A percentile compares a stretch with the other conserved stretches of the same genome.
These are phyloP conservation scores for Drosophila silvestris DNA, from an alignment of 2,888 invertebrate species.

Conservation along the genomic window DNA sequence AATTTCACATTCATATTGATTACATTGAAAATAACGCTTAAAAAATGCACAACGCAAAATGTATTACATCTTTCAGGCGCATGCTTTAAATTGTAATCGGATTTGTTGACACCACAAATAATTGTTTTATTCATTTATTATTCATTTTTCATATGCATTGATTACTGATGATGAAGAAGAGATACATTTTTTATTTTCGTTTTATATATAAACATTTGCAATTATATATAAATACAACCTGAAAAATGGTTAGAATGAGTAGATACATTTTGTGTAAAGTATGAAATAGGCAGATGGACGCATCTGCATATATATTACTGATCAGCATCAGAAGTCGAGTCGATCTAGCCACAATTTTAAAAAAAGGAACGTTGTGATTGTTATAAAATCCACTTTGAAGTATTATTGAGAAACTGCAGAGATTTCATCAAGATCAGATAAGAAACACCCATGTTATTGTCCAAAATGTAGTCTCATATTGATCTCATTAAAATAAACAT, in stretches of 20 bases:
- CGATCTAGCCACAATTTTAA: background rate
- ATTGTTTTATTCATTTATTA: constrained; percentile 1
- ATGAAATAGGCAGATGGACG: background rate
- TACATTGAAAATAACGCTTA: background rate
- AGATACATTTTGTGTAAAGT: background rate
- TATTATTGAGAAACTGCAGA: background rate
- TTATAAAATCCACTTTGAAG: background rate
- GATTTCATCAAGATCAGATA: background rate
- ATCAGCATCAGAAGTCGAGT: background rate
- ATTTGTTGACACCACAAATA: background rate
- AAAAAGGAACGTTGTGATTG: background rate
- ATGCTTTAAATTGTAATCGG: constrained; percentile 6
- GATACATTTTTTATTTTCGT: background rate
- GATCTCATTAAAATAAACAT: background rate
- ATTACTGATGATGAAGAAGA: too few relatives aligned
- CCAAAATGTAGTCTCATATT: background rate
- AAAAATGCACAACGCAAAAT: background rate
- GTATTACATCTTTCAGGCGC: background rate
- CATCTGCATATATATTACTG: background rate
- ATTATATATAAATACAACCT: background rate
- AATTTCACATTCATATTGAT: background rate
- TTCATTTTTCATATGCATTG: background rate
- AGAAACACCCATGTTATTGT: background rate
- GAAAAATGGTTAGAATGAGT: background rate
- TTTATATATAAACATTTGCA: background rate